phyloP scores from a whole-genome alignment of 1,140 invertebrate species.

The silkworm (Bombyx mori) region ASM3026992v2 NC_085120.1:7198501-7199000 shows the following conservation, averaged over 20 bases:
- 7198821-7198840: constrained; percentile 3
- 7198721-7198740: constrained; percentile 15
- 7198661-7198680: constrained; percentile 15
- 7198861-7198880: no score
- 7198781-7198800: constrained; percentile 8
- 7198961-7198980: no score
- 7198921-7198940: no score
- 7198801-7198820: constrained; percentile 17
- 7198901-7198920: no score
- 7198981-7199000: no score
- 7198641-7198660: constrained; percentile 24
- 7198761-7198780: constrained; percentile 19
- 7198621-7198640: constrained; percentile 21
- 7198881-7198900: no score
- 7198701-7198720: constrained; percentile 7
- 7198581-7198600: constrained; percentile 28
- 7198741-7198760: constrained; percentile 22
- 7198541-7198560: constrained; percentile 17
- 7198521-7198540: constrained; percentile 22
- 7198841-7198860: not conserved
- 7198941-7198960: no score
- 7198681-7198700: constrained; percentile 7
- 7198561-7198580: constrained; percentile 30
- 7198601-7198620: constrained; percentile 33
- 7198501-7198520: constrained; percentile 26